Evolutionary conservation across 2,888 invertebrate genomes (phyloP), one percentile per base, ranked within the genome.

Genomic region (Acronicta leporina): DNA sequence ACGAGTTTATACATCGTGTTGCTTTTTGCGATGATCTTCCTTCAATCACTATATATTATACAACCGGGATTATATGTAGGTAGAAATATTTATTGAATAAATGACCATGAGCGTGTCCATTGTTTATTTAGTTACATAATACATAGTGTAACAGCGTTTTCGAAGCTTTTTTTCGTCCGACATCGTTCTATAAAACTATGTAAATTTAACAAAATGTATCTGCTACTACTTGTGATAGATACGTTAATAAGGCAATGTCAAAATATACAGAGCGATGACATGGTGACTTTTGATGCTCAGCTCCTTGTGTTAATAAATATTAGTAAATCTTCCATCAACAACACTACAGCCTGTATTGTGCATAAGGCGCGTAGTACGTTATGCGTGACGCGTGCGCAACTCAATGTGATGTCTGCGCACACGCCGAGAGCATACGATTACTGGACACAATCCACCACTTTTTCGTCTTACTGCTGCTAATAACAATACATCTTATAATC

Each of bases 341-440:
- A 51, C 50, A 13, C 30, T 13, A 63, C 77, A 76, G 51, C 41
- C 57, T 52, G 70, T 75, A 76, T 50, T 41, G 51, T 68, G 61
- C 59, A 55, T 47, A 59, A 53, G 68, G 63, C 73, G 67, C 75
- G 71, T 76, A 69, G 81, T 80, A 86, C 76, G 60, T 84, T 88
- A 92, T 93, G 85, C 92, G 84, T 71, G 68, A 85, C 91, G 92
- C 92, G 92, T 92, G 88, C 91, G 87, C 87, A 73, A 69, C 87
- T 88, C 88, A 87, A 92, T 85, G 84, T 65, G 77, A 87, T 86
- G 88, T 73, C 78, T 63, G 68, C 73, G 81, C 75, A 80, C 67
- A 65, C 80, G 80, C 82, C 84, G 80, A 82, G 79, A 83, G 92
- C 87, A 92, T 92, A 87, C 71, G 71, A 89, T 90, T 89, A 88